Evolutionary conservation across 2,113 vertebrate species (phyloP).

Genomic region (Pterophyllum scalare): DNA sequence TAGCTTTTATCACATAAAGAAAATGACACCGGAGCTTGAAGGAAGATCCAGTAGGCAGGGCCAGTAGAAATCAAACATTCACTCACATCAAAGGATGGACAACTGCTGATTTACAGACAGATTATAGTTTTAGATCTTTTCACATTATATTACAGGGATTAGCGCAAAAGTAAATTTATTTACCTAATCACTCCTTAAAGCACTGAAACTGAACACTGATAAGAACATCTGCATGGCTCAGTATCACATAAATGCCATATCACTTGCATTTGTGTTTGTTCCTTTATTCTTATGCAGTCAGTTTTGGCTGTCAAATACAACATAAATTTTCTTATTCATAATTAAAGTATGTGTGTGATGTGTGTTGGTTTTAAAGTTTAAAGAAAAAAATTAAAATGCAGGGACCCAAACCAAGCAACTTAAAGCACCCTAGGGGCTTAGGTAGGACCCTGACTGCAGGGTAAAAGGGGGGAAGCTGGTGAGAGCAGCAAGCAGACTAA

Average conservation of each 20-base stretch:
- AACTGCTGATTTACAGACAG: slow-evolving; percentile 38
- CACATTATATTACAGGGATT: neutral
- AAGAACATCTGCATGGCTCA: neutral
- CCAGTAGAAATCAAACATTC: slow-evolving; percentile 40
- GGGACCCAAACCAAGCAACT: neutral
- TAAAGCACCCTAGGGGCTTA: neutral
- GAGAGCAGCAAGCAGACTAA: neutral
- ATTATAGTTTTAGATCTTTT: slow-evolving; percentile 31
- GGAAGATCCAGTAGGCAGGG: slow-evolving; percentile 42
- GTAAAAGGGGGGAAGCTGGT: neutral
- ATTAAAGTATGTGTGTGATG: too few relatives aligned
- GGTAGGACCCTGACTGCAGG: neutral
- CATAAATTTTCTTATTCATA: neutral
- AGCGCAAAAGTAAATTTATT: slow-evolving; percentile 11
- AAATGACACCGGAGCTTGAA: slow-evolving; percentile 20
- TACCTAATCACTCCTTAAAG: slow-evolving; percentile 16
- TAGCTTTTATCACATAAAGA: slow-evolving; percentile 41
- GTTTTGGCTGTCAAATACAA: neutral
- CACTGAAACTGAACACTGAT: neutral
- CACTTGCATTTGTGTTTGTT: neutral
- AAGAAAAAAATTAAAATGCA: neutral
- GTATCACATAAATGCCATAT: neutral
- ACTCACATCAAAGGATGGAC: slow-evolving; percentile 41
- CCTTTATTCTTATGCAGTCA: neutral
- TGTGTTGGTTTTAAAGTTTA: neutral